Conservation (phyloP, 2,888 invertebrate genomes). For the Operophtera brumata region DNA sequence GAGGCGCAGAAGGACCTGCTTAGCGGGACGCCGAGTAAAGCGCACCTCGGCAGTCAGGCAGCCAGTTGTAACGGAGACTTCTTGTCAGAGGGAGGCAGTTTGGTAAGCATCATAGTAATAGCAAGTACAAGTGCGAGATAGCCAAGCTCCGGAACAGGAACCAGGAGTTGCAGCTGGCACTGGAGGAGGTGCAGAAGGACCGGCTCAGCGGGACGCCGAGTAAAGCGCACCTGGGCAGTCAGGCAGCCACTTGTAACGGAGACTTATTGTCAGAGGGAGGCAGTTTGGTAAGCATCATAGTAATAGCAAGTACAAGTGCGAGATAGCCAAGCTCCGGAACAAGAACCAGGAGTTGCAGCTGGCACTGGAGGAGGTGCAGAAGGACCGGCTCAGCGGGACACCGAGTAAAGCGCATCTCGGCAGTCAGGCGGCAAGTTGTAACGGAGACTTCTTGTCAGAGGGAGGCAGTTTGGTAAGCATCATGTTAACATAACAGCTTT, state of each 20-base stretch:
- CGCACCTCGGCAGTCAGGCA: slow-evolving; percentile 64
- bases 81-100: slow-evolving; percentile 80
- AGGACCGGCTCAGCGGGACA: too few species aligned
- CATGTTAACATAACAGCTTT: slow-evolving; percentile 81
- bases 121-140: slow-evolving; percentile 80
- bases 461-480: slow-evolving; percentile 80
- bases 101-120: slow-evolving; percentile 80
- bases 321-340: too few species aligned
- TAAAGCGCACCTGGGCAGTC: slow-evolving; percentile 66
- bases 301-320: too few species aligned
- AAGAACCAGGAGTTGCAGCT: too few species aligned
- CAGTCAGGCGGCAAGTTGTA: too few species aligned
- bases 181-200: slow-evolving; percentile 71
- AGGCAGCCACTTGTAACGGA: slow-evolving; percentile 72
- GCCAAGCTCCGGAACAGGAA: slow-evolving; percentile 81
- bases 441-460: too few species aligned
- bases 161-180: slow-evolving; percentile 69
- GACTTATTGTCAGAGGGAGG: slow-evolving; percentile 78
- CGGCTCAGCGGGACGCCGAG: slow-evolving; percentile 60
- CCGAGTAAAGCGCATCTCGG: too few species aligned
- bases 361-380: too few species aligned
- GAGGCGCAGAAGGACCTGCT: slow-evolving; percentile 68
- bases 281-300: too few species aligned
- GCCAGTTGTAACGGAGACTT: slow-evolving; percentile 77
- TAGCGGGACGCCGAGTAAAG: slow-evolving; percentile 60